Base-by-base conservation (phyloP, 2,797 vertebrate genomes). In the Melanotaenia nigrans region DNA sequence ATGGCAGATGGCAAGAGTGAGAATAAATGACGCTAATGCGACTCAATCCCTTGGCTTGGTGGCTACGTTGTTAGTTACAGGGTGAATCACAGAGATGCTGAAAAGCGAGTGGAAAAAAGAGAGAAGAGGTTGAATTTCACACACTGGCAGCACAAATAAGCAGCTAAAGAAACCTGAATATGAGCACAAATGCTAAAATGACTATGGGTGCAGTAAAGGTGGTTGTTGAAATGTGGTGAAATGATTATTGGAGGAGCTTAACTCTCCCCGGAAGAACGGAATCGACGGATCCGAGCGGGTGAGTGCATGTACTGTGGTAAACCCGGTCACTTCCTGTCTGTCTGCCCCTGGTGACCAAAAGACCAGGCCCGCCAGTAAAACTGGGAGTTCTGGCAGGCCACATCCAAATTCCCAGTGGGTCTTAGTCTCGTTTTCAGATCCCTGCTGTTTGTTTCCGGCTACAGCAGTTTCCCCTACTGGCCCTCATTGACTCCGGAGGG, bases 1-100 rank as follows among this genome's bases (percentile, higher is more conserved):
- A 85, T 87, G 89, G 89, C 92, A 94, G 91, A 93, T 93, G 91
- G 91, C 77, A 77, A 83, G 79, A 87, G 74, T 78, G 86, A 87
- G 68, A 88, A 86, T 82, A 77, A 56, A 64, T 69, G 74, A 81
- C 47, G 60, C 68, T 72, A 79, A 61, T 63, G 61, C 73, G 64
- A 57, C 83, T 84, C 75, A 74, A 71, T 86, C 77, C 71, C 56
- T 67, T 54, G 69, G 81, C 70, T 81, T 68, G 53, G 72, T n/a
- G 65, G 59, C 42, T 73, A 32, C 54, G 63, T 38, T 59, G 56
- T 32, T 75, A 70, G 75, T 57, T 73, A 62, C 28, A 77, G 64
- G 59, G 62, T 49, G 64, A 33, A 73, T 84, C 75, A 54, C 51
- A 62, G 59, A 85, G 87, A 88, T 42, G 70, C 58, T 74, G 70